Percentiles rank a stretch among this genome's conserved stretches.
Evolutionary conservation across 2,113 vertebrate genomes (phyloP).

Genomic region (Ceratotherium simum): DNA sequence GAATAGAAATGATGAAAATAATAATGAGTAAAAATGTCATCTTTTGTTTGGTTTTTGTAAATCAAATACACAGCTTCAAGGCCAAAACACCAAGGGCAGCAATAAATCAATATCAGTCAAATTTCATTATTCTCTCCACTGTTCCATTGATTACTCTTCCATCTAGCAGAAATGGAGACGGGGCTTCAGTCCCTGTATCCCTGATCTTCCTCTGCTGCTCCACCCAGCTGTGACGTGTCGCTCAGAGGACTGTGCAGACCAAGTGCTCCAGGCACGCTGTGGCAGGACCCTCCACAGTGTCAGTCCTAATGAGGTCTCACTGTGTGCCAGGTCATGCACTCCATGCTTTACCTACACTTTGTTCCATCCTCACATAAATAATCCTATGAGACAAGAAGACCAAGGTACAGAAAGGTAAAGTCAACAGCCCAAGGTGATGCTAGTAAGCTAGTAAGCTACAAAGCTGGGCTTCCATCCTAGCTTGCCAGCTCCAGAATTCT

Average conservation of each 20-base stretch:
- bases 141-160: not conserved
- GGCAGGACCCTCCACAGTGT: not conserved
- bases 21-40: not conserved
- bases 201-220: no score
- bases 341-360: fast-evolving
- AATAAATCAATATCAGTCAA: not conserved
- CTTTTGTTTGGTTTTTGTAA: not conserved
- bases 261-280: fast-evolving
- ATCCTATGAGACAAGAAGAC: no score
- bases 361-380: not conserved
- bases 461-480: not conserved
- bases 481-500: not conserved
- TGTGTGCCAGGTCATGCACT: not conserved
- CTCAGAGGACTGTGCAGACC: fast-evolving
- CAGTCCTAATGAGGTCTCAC: not conserved
- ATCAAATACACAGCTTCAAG: not conserved
- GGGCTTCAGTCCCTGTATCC: fast-evolving
- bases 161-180: fast-evolving
- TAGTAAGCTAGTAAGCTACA: not conserved
- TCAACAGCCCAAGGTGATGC: no score
- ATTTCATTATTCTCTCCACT: no score
- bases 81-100: not conserved
- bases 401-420: no score
- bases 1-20: not conserved
- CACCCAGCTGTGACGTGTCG: no score